Evolutionary conservation across 2,113 vertebrate species (phyloP), one percentile per base, ranked within the genome.

Genomic region (Hylia prasina): DNA sequence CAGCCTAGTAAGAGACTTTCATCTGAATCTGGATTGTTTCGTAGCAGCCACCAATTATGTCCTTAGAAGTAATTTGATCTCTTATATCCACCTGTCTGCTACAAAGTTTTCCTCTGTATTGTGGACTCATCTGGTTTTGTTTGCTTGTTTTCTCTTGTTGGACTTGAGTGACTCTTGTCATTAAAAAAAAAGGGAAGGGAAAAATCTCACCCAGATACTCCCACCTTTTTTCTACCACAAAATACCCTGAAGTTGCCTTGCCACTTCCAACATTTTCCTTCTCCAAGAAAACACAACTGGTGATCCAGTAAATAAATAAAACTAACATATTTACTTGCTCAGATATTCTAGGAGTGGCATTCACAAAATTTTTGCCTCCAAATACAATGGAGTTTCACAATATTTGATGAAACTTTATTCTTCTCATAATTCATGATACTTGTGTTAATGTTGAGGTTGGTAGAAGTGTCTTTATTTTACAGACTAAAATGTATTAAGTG

Each of bases 401-500:
- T 60, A 22, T 85, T 94, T 70, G 50, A 13, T 72, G 86, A 60
- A 39, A 51, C 48, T 91, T 94, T 66, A n/a, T 89, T 91, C 33
- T 75, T 89, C 24, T 80, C 0, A 0, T 85, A 69, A 76, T 70
- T 96, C 66, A 82, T 42, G 3, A 56, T 65, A 23, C 18, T 89
- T 90, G 65, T 84, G 77, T 85, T 89, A 70, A 84, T 70, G 69
- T 70, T 75, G 85, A 87, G 28, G n/a, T 66, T 90, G 77, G 81
- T 63, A 69, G 81, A 87, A 81, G 39, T 87, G 68, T 79, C 57
- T 95, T 95, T 93, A 86, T 84, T 92, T 81, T 90, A 73, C 31
- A 48, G 60, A 89, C 54, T 60, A 23, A 91, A 71, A 78, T 78
- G 51, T 90, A 93, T 78, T 44, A 92, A 96, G 88, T 96, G 92